Conservation (phyloP, 2,797 vertebrate species). For the Tenualosa thibaudeaui region DNA sequence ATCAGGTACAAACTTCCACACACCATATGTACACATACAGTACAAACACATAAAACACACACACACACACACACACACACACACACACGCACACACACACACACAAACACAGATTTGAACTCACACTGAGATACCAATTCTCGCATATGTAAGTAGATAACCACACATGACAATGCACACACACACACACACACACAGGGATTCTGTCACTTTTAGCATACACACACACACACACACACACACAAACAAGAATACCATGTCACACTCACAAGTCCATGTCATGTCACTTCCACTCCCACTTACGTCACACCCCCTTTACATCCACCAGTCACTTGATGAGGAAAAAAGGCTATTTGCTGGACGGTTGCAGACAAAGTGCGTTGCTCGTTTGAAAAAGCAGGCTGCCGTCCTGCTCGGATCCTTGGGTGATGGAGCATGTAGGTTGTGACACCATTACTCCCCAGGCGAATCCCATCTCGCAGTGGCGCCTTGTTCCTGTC, state of each 20-base stretch:
- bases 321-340: slow-evolving; percentile 3
- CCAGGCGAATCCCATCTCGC: background rate
- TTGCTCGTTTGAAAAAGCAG: background rate
- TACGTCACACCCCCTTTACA: background rate
- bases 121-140: too few species aligned
- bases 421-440: background rate
- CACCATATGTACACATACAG: too few species aligned
- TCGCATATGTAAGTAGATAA: too few species aligned
- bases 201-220: background rate
- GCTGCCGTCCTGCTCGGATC: background rate
- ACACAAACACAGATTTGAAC: too few species aligned
- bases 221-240: background rate
- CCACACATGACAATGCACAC: too few species aligned
- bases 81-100: background rate
- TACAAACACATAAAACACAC: background rate
- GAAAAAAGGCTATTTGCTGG: background rate
- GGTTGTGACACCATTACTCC: slow-evolving; percentile 8
- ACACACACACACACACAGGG: too few species aligned
- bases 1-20: too few species aligned
- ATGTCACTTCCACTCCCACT: background rate
- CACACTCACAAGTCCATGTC: background rate
- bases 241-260: background rate
- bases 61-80: background rate
- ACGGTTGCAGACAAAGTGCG: background rate
- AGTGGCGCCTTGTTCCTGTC: background rate